Base-by-base conservation (phyloP, 2,888 invertebrate species). In the Microplitis deprimator region DNA sequence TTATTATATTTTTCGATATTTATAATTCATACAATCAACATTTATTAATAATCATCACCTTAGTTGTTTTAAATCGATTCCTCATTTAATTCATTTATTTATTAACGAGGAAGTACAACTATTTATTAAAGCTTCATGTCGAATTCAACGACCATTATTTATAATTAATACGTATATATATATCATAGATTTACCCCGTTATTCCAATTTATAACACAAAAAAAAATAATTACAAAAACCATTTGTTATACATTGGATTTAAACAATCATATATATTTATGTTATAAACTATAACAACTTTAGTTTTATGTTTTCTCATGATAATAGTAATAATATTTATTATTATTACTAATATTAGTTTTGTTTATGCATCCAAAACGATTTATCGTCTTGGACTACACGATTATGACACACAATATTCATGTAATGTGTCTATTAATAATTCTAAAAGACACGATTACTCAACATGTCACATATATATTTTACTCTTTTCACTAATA, bases 41-140 rank as follows among this genome's bases (percentile, higher is more conserved):
- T 41, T 68, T 61, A 62, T 40, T 71, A 16, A n/a, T 62, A 71
- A 39, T 71, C 39, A 71, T 62, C 41, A 73, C 65, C 41, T 73
- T 60, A 40, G 8, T n/a, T 70, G 20, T 59, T 70, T 70, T n/a
- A 1, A 70, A 60, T 70, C 62, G 20, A 62, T 62, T 62, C 62
- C 20, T 62, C 20, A 62, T 29, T 13, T n/a, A 50, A 50, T 50
- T 13, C 1, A 50, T 13, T 13, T 50, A 50, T 13, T 50, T 13
- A 50, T 50, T 50, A 50, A 65, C 29, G 17, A 64, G 73, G n/a
- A 50, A 64, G 61, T 2, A 65, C 20, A 40, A 73, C 61, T 39
- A 50, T 50, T 13, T 73, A 10, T 73, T 73, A 73, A 73, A 73
- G 65, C 73, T 73, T 73, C 8, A 50, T 13, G 50, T 65, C 29